Base-by-base conservation (phyloP, 2,888 invertebrate species). In the Syritta pipiens region DNA sequence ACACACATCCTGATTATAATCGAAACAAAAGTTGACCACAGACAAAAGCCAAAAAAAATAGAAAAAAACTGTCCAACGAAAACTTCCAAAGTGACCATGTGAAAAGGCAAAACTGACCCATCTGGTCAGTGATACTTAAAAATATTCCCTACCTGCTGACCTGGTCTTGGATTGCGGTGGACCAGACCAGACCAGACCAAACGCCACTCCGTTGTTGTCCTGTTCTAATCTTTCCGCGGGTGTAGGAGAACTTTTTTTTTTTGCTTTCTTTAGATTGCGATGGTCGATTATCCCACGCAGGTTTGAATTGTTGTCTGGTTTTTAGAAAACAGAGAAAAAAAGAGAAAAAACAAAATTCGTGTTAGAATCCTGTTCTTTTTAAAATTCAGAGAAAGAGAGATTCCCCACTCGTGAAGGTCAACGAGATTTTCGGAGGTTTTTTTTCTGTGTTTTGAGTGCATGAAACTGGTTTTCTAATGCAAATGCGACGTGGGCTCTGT, bases 221-320 rank as follows among this genome's bases (percentile, higher is more conserved):
- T 60, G 26, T 57, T 46, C 69, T 69, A 69, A 69, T 69, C 69
- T 32, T n/a, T n/a, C n/a, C 48, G 49, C 32, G 37, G 7, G 42
- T 28, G 26, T 10, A 42, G 51, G 19, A 44, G 44, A 14, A n/a
- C n/a, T n/a, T n/a, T n/a, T n/a, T 32, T 32, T 17, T 28, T 49
- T 19, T 32, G 14, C 26, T n/a, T 20, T 17, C 9, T 4, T 3
- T n/a, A 6, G 19, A 3, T 7, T 10, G n/a, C 32, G 42, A 48
- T 26, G 20, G 48, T 53, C 59, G 71, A 77, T 63, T 77, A 77
- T 77, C 77, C 77, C 77, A 77, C 77, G 77, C 77, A 77, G 10
- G 49, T 63, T 69, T 68, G 30, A 59, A 69, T 57, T 28, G 46
- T 53, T 60, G 65, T 65, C 59, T 53, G 37, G 63, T 51, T 63